Evolutionary conservation across 2,888 invertebrate genomes (phyloP).

Genomic region (Lingula anatina): DNA sequence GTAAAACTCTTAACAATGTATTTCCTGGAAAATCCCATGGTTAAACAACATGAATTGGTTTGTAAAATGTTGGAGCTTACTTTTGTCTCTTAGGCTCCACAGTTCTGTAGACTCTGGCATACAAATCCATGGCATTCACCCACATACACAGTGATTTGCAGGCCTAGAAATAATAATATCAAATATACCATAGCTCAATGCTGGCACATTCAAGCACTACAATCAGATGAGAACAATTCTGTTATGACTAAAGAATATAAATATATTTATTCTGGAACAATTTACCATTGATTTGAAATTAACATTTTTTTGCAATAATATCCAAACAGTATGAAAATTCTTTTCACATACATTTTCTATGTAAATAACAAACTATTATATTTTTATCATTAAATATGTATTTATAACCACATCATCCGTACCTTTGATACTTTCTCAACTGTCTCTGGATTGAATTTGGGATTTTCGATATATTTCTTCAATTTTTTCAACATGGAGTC

Average conservation of each 20-base stretch:
- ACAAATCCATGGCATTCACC: conserved; percentile 86
- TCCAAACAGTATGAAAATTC: neutral
- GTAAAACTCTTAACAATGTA: no score
- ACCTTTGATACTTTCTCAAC: conserved; percentile 72
- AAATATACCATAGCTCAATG: neutral
- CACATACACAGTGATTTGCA: conserved; percentile 87
- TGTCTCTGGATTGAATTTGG: conserved; percentile 77
- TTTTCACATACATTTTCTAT: no score
- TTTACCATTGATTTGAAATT: neutral
- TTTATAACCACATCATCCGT: no score
- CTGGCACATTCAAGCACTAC: neutral
- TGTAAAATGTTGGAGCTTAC: no score
- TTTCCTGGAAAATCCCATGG: no score
- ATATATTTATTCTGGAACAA: neutral
- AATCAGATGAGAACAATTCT: neutral
- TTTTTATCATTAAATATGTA: no score
- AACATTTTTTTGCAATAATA: neutral
- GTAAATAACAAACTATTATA: no score
- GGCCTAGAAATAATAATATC: conserved; percentile 57
- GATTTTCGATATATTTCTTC: conserved; percentile 75
- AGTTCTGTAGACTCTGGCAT: conserved; percentile 77
- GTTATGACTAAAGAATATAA: neutral
- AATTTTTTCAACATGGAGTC: conserved; percentile 71
- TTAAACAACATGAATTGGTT: no score
- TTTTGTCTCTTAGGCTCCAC: conserved; percentile 82